Evolutionary conservation across 2,888 invertebrate species (phyloP), one percentile per base, ranked within the genome.

Genomic region (Tetragnatha montana): DNA sequence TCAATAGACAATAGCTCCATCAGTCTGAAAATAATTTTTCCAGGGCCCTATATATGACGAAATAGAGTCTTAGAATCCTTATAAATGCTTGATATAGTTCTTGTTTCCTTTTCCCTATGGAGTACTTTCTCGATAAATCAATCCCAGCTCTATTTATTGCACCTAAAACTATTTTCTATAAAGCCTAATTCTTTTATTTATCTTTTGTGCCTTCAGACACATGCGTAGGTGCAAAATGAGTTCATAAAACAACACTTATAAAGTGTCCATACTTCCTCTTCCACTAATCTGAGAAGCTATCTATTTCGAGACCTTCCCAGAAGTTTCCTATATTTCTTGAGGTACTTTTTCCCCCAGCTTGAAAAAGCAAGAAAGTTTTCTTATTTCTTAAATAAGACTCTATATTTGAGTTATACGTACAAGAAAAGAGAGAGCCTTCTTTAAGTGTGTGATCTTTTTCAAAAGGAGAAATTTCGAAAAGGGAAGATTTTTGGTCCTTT

Each of bases 171-270:
- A 10, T 7, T 1, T 22, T 22, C 60, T 78, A 60, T 60, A 7
- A 12, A 17, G 22, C 35, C 60, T 69, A 35, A 2, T 35, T 35
- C 35, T 35, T 35, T 80, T 68, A 17, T 69, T 35, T 35, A 35
- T 35, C 35, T 80, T 80, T 35, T 80, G 14, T 80, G n/a, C 6
- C 35, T 76, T 86, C 73, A 22, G 73, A 80, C 73, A 86, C 60
- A 60, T 79, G 60, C 14, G 50, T 70, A 78, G 60, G 80, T 19
- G 80, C n/a, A 80, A 60, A 60, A 80, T 86, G 80, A 86, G 80
- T 80, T 74, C 21, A 21, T 86, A 50, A 17, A 80, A 86, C 60
- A 86, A 86, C 86, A 80, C 73, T 80, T 86, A 22, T 51, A 19
- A 73, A 51, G 21, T 60, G 47, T 68, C 51, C 51, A 47, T 51